Evolutionary conservation across 2,888 invertebrate genomes (phyloP), one percentile per base, ranked within the genome.

Genomic region (Amblyjoppa proteus): DNA sequence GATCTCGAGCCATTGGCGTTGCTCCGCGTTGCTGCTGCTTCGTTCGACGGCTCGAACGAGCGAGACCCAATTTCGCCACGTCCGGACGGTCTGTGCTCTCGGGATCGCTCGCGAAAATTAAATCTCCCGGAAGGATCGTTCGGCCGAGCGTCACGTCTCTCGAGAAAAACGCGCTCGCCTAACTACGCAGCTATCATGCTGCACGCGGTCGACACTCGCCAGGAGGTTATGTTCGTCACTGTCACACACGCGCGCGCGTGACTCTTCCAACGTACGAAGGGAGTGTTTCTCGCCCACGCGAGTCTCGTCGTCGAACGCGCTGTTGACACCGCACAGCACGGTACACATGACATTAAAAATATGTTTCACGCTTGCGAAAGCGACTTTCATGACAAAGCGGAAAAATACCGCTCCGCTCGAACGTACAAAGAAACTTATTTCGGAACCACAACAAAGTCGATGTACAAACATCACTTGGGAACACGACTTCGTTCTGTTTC

Each of bases 171-270:
- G 7, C 41, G 38, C 25, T 45, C 73, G 9, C 13, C 41, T 13
- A 58, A 41, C 31, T 11, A 34, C 58, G 38, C 9, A 51, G 31
- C 25, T 73, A 56, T 58, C 76, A 20, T 49, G 38, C 45, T 71
- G 70, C 85, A 82, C 77, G 85, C 85, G 82, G 79, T 64, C 69
- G 79, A 75, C 66, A 82, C 75, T 64, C 75, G 31, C 31, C 25
- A 51, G 41, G 82, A 79, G 85, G 85, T 85, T 85, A 85, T 79
- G 85, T 85, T 61, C 53, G 25, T 71, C 75, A 76, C 79, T 81
- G 85, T 85, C 75, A 85, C 82, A 85, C 77, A 75, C 71, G 84
- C 81, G 85, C 81, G 75, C 81, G 78, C 81, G 81, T 82, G 78
- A 85, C 81, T 81, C 73, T 78, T 71, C 70, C 34, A 78, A 64